Evolutionary conservation across 1,140 invertebrate species (phyloP).

Genomic region (Drosophila virilis): DNA sequence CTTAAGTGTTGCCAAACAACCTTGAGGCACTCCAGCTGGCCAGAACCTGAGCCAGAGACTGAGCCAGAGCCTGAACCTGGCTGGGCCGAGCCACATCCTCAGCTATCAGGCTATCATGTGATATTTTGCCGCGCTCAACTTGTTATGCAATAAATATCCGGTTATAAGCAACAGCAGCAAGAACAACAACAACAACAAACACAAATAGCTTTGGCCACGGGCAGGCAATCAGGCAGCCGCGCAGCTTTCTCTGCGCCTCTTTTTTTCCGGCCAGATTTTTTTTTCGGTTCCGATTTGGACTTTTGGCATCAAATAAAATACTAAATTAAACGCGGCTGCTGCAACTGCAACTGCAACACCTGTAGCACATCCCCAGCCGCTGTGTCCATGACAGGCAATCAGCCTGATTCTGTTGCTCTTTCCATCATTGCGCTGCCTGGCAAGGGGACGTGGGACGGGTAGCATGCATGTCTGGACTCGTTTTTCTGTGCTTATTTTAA

Average conservation of each 20-base stretch:
- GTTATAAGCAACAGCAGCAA: slow-evolving; percentile 57
- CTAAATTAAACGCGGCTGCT: slow-evolving; percentile 15
- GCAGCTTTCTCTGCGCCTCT: background rate
- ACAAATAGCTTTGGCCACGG: slow-evolving; percentile 20
- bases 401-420: slow-evolving; percentile 25
- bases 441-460: background rate
- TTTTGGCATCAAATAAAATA: slow-evolving; percentile 13
- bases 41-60: background rate
- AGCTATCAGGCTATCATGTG: slow-evolving; percentile 54
- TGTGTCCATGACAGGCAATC: slow-evolving; percentile 9
- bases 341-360: slow-evolving; percentile 25
- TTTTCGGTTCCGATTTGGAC: slow-evolving; percentile 6
- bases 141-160: slow-evolving; percentile 83
- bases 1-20: slow-evolving; percentile 62
- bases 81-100: slow-evolving; percentile 5
- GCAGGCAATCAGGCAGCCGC: slow-evolving; percentile 37
- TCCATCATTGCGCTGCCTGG: slow-evolving; percentile 36
- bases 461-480: slow-evolving; percentile 17
- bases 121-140: slow-evolving; percentile 54
- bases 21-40: slow-evolving; percentile 63
- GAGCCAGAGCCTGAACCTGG: background rate
- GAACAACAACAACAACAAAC: slow-evolving; percentile 33
- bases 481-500: slow-evolving; percentile 40
- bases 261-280: background rate
- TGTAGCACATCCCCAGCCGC: slow-evolving; percentile 8